Evolutionary conservation across 2,888 invertebrate species (phyloP), one percentile per base, ranked within the genome.

Genomic region (Oxycera nigricornis): DNA sequence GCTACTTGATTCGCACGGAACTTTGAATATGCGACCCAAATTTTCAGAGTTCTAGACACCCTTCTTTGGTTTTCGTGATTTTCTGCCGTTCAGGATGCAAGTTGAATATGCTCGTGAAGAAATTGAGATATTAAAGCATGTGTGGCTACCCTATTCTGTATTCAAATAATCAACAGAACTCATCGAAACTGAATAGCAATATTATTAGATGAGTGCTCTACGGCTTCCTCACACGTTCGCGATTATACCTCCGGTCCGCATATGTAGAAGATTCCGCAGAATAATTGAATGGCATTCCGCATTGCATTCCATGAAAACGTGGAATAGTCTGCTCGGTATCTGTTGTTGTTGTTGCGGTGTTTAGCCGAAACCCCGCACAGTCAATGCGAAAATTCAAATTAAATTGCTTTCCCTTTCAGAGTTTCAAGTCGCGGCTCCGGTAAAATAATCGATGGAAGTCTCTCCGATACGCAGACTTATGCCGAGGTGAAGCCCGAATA

Each of bases 401-500:
- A 59, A 59, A 59, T 59, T 26, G 30, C 59, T 28, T 59, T 59
- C 30, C 67, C 17, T n/a, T 74, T 68, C 76, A 88, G 88, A 82
- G 81, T 87, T 72, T 81, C 87, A 74, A 87, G 87, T 57, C 83
- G 88, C 79, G 87, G 87, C 77, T 78, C 79, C 35, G 87, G 87
- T 4, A 89, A 89, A 82, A 88, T 89, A 77, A 90, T 91, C 79
- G 93, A 93, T 81, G 95, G 95, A 24, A 94, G 94, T 77, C 88
- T 95, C 39, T 94, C 94, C 68, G 95, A 95, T 81, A 94, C 94
- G 1, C 93, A 94, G 83, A 92, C 92, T 7, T 91, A 90, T 82
- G 89, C 90, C 0, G 90, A 90, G 82, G 90, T 90, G 14, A 90
- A 90, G 79, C 93, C 94, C 46, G 94, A 93, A 81, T 94, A 93